Conservation (phyloP, 64 coral and sea anemone genomes). For the Dendronephthya gigantea region DNA sequence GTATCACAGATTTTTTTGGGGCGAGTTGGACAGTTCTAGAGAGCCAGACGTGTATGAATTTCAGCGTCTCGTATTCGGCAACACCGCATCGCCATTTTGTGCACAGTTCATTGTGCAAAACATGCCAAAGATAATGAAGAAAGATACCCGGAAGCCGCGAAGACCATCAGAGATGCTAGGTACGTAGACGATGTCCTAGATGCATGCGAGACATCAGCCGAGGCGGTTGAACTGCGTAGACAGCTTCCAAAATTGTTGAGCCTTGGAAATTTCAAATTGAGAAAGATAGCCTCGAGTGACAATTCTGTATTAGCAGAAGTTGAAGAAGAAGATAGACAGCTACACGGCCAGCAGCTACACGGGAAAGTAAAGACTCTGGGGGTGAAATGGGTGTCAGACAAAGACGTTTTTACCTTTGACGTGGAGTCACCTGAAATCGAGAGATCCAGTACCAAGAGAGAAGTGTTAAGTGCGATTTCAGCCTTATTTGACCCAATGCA, state of each 20-base stretch:
- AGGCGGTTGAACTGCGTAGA: too few relatives aligned
- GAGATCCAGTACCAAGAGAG: neutral
- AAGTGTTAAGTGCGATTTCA: neutral
- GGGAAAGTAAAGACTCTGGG: neutral
- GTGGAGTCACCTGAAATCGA: neutral
- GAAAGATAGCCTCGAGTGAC: too few relatives aligned
- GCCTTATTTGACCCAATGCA: constrained; percentile 19
- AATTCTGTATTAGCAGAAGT: too few relatives aligned
- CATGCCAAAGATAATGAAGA: constrained; percentile 15
- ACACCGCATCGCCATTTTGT: constrained; percentile 15
- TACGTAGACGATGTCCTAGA: constrained; percentile 44
- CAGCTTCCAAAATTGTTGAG: too few relatives aligned
- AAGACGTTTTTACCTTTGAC: neutral
- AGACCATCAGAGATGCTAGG: constrained; percentile 26
- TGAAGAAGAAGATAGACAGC: too few relatives aligned
- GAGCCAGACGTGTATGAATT: neutral
- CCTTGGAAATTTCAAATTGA: too few relatives aligned
- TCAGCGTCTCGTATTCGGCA: constrained; percentile 13
- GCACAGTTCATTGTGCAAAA: constrained; percentile 9
- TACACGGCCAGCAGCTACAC: neutral
- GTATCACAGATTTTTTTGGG: constrained; percentile 49
- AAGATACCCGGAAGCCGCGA: constrained; percentile 32
- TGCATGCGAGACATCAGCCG: constrained; percentile 22
- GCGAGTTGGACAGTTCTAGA: constrained; percentile 9
- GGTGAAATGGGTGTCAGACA: neutral